Conservation (phyloP, 2,888 invertebrate species). For the Alloplasta piceator region DNA sequence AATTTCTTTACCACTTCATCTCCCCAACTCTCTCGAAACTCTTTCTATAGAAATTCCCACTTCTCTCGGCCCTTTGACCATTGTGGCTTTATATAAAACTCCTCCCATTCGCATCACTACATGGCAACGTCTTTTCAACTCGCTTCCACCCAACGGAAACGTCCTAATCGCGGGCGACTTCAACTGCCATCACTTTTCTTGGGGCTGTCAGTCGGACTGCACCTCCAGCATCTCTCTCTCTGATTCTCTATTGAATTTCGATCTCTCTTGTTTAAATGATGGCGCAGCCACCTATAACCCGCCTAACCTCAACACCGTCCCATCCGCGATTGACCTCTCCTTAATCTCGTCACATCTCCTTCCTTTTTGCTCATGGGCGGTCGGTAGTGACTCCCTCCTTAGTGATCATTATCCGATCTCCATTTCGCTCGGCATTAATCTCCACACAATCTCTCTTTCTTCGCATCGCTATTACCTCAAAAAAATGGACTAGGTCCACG, state of each 20-base stretch:
- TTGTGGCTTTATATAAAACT: conserved; percentile 28
- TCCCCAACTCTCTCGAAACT: conserved; percentile 16
- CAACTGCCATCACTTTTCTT: conserved; percentile 10
- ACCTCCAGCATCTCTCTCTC: neutral
- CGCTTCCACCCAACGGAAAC: neutral
- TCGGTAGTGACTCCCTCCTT: neutral
- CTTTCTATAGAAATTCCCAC: conserved; percentile 27
- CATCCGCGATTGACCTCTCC: conserved; percentile 6
- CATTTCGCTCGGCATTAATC: too few relatives aligned
- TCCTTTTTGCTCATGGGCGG: neutral
- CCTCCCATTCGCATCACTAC: neutral
- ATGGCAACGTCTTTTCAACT: conserved; percentile 27
- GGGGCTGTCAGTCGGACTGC: conserved; percentile 8
- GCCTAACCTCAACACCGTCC: neutral
- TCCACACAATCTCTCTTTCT: too few relatives aligned
- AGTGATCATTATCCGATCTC: conserved; percentile 27
- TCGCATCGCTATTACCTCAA: neutral
- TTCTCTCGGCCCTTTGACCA: conserved; percentile 6
- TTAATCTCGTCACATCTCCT: conserved; percentile 1
- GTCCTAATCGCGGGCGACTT: conserved; percentile 30
- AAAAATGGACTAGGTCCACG: conserved; percentile 7
- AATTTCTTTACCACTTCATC: neutral
- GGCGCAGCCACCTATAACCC: conserved; percentile 17
- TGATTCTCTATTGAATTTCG: neutral
- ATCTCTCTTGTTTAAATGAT: conserved; percentile 19